Conservation (phyloP, 1,140 invertebrate species). For the Alviniconcha marisindica region DNA sequence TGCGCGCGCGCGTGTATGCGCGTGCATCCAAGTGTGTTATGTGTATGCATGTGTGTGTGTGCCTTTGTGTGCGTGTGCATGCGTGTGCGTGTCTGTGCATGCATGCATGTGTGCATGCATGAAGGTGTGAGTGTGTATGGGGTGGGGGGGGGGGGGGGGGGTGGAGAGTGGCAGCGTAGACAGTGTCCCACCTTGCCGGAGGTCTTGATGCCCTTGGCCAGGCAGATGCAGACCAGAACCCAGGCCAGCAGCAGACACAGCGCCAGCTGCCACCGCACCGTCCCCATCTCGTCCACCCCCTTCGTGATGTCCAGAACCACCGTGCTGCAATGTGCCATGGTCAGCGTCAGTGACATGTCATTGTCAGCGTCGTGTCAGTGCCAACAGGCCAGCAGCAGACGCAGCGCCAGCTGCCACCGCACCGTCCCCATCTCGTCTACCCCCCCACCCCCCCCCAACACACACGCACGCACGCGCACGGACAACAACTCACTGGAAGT, state of each 20-base stretch:
- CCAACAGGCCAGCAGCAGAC: slow-evolving; percentile 44
- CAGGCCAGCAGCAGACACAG: slow-evolving; percentile 68
- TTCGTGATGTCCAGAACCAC: slow-evolving; percentile 68
- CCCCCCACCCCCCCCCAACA: no score
- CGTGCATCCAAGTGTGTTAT: no score
- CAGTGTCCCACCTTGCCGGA: slow-evolving; percentile 65
- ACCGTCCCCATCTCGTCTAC: slow-evolving; percentile 64
- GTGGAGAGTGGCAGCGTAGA: neutral
- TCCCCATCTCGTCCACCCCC: slow-evolving; percentile 67
- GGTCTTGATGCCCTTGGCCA: slow-evolving; percentile 71
- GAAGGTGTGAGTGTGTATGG: no score
- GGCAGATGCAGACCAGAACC: slow-evolving; percentile 68
- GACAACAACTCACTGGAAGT: slow-evolving; percentile 66
- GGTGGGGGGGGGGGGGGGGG: no score
- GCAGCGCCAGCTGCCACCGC: slow-evolving; percentile 66
- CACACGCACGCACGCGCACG: no score
- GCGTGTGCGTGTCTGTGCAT: no score
- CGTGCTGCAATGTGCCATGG: slow-evolving; percentile 48
- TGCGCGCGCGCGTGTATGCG: no score
- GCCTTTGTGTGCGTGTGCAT: no score
- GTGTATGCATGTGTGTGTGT: no score
- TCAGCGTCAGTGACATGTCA: no score
- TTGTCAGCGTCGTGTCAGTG: no score
- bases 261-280: slow-evolving; percentile 65
- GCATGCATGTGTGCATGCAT: no score